Base-by-base conservation (phyloP, 2,797 vertebrate species). In the Pantherophis alleghaniensis region DNA sequence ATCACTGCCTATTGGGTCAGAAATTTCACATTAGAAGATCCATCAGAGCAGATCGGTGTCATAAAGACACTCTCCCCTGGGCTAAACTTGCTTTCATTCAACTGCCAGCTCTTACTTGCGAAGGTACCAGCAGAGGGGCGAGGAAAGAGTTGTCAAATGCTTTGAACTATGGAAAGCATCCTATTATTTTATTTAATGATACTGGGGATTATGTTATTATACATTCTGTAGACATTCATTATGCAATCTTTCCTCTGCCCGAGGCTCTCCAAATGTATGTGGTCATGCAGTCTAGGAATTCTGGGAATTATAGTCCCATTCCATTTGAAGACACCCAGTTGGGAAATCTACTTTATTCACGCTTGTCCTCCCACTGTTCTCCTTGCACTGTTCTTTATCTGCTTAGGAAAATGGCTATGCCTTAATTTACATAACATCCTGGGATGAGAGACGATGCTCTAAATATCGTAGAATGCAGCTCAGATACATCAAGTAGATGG, bases 11-110 rank as follows among this genome's bases (percentile, higher is more conserved):
- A 91, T 97, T 98, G 97, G 97, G 97, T 98, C 97, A 98, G 97
- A 98, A 98, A 98, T 97, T 98, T 98, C 97, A 96, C 93, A 96
- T 98, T 98, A 97, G 97, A 97, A 96, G 95, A 97, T 97, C 97
- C 97, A 97, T 97, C 97, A 97, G 97, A 98, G 97, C 97, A 97
- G 96, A 97, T 97, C 93, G 90, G 95, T 97, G 96, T 97, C 97
- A 97, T 97, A 96, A 97, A 97, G 96, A 97, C 95, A 96, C 94
- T 95, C 66, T 97, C 96, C 97, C 95, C 96, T 91, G 96, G 95
- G 96, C 95, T 97, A 98, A 98, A 97, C 96, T 96, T 96, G 96
- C 95, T 95, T 97, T 97, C 95, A 95, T 92, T 94, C 96, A 97
- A 95, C 74, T 97, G 91, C 95, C 96, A 95, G 96, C 66, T 96